phyloP scores from a whole-genome alignment of 1,140 invertebrate species.

The Zaprionus gabonicus region DNA sequence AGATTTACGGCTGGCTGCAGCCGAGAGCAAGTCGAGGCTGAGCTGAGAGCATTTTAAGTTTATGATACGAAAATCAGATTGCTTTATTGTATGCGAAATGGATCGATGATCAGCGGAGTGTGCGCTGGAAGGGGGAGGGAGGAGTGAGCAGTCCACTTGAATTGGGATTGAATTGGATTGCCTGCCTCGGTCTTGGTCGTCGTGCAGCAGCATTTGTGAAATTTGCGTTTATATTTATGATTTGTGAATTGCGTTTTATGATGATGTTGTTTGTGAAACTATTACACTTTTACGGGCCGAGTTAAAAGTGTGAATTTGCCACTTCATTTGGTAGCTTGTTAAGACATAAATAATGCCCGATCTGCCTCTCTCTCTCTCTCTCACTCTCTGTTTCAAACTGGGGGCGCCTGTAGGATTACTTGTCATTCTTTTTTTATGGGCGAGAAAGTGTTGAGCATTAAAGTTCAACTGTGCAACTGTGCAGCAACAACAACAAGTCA shows the following conservation, averaged over 20 bases:
- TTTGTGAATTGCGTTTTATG: conserved; percentile 84
- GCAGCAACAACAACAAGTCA: conserved; percentile 34
- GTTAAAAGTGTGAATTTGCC: conserved; percentile 80
- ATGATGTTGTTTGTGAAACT: conserved; percentile 75
- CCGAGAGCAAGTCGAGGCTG: conserved; percentile 3
- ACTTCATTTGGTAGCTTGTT: conserved; percentile 79
- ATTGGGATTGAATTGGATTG: conserved; percentile 42
- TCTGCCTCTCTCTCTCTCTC: background rate
- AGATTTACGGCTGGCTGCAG: conserved; percentile 74
- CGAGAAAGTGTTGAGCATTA: conserved; percentile 70
- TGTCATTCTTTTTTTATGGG: conserved; percentile 71
- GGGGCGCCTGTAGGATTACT: conserved; percentile 41
- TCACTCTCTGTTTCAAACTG: background rate
- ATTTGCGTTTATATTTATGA: conserved; percentile 80
- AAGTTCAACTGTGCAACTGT: conserved; percentile 52
- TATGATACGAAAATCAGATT: conserved; percentile 83
- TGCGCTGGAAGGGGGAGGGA: no score
- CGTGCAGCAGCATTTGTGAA: conserved; percentile 43
- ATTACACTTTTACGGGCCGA: conserved; percentile 71
- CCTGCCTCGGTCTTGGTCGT: background rate
- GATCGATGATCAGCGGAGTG: conserved; percentile 68
- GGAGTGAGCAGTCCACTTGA: conserved; percentile 25
- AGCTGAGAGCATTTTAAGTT: conserved; percentile 70
- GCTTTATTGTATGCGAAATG: conserved; percentile 82
- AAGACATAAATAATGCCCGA: conserved; percentile 71